phyloP scores from a whole-genome alignment of 2,113 vertebrate species.

The Saiga tatarica region DNA sequence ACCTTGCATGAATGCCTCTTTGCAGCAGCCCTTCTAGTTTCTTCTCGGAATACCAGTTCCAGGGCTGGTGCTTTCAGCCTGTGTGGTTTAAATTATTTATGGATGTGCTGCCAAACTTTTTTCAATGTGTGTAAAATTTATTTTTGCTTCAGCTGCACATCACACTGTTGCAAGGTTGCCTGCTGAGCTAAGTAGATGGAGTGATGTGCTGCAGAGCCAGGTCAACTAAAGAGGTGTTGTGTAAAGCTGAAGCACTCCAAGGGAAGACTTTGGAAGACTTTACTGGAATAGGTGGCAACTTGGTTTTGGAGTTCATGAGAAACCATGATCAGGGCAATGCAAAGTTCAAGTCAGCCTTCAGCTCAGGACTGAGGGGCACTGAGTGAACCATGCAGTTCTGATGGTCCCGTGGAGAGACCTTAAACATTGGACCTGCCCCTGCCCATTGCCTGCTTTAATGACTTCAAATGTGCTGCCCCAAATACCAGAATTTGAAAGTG shows the following conservation, averaged over 20 bases:
- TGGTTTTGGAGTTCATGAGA: not conserved
- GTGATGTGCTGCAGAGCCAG: not conserved
- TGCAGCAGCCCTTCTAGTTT: not conserved
- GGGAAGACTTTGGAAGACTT: slow-evolving; percentile 13
- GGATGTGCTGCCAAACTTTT: not conserved
- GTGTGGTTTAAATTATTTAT: not conserved
- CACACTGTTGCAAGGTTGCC: not conserved
- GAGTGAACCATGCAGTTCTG: not conserved
- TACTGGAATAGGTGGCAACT: not conserved
- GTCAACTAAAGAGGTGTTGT: not conserved
- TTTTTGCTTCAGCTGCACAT: not conserved
- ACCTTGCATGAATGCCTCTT: not conserved
- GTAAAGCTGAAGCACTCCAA: not conserved
- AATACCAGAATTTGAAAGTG: slow-evolving; percentile 44
- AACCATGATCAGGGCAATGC: not conserved
- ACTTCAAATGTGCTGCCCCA: not conserved
- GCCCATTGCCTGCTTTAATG: not conserved
- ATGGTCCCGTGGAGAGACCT: not conserved
- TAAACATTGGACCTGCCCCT: not conserved
- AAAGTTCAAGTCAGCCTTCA: not conserved
- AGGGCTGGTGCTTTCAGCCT: not conserved
- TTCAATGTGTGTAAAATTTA: not conserved
- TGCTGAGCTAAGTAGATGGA: not conserved
- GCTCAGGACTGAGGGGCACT: not conserved
- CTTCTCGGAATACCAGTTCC: not conserved